Base-by-base conservation (phyloP, 2,888 invertebrate species). In the Branchipolynoe longqiensis region DNA sequence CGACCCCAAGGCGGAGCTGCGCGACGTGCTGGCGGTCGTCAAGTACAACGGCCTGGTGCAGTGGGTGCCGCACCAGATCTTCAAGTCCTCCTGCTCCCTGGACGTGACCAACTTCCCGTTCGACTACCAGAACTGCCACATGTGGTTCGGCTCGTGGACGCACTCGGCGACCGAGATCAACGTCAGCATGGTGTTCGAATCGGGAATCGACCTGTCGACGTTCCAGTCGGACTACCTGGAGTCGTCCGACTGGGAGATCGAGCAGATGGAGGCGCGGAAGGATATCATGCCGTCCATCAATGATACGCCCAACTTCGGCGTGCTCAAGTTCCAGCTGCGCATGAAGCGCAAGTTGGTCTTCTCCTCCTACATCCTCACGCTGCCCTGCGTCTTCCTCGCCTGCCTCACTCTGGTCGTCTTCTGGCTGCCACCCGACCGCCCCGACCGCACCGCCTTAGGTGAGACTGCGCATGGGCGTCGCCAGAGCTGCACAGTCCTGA, bases 161-260 rank as follows among this genome's bases (percentile, higher is more conserved):
- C 85, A 85, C 73, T 33, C 59, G 28, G 18, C 56, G 2, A 8
- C 25, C 2, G 86, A 86, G 38, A 40, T 86, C 4, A 85, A 86
- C 82, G 33, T 86, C 25, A 31, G 82, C 33, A 84, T 86, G 84
- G 86, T 82, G 36, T 86, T 86, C 38, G 31, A 58, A 8, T 78
- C 69, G 0, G 87, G 87, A 18, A 87, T 87, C 0, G 87, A 87
- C 82, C 74, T 87, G 8, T 59, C 62, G 25, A 86, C 87, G 1
- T 87, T 87, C 69, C 87, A 84, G 78, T 73, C 87, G 22, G 87
- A 87, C 36, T 83, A 86, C 58, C 86, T 83, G 64, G 87, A 87
- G 0, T 73, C 82, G n/a, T 81, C 78, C n/a, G 86, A 40, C 18
- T 87, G 87, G 87, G 40, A 86, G 2, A 85, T 87, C 3, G 25